Conservation (phyloP, 2,113 vertebrate species). For the Cyanoderma ruficeps region DNA sequence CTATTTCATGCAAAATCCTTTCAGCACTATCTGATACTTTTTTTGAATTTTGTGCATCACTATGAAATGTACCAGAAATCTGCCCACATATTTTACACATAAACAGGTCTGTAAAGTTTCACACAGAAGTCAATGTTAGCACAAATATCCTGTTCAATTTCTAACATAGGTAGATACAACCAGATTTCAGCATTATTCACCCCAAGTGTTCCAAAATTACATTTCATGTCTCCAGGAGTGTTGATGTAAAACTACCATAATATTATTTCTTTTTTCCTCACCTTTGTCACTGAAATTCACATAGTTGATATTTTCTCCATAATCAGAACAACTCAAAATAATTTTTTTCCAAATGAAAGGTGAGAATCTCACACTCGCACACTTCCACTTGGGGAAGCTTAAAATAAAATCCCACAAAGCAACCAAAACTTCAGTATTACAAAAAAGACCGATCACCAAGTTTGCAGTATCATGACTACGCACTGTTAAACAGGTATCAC, state of each 20-base stretch:
- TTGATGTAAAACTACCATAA: background rate
- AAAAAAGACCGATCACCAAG: background rate
- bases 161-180: background rate
- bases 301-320: background rate
- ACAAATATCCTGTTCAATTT: background rate
- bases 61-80: background rate
- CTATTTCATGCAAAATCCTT: background rate
- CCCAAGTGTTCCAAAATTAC: background rate
- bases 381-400: background rate
- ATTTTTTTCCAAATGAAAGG: background rate
- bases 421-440: background rate
- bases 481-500: accelerated
- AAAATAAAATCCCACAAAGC: background rate
- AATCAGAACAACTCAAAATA: background rate
- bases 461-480: background rate
- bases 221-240: background rate
- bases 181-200: background rate
- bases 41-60: background rate
- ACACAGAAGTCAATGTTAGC: background rate
- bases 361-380: background rate
- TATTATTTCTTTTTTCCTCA: background rate
- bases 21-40: background rate
- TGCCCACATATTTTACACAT: background rate
- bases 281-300: background rate
- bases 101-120: background rate